Percentiles rank a stretch among this genome's conserved stretches.
Conservation (phyloP, 2,888 invertebrate genomes). For the Oithona nana region DNA sequence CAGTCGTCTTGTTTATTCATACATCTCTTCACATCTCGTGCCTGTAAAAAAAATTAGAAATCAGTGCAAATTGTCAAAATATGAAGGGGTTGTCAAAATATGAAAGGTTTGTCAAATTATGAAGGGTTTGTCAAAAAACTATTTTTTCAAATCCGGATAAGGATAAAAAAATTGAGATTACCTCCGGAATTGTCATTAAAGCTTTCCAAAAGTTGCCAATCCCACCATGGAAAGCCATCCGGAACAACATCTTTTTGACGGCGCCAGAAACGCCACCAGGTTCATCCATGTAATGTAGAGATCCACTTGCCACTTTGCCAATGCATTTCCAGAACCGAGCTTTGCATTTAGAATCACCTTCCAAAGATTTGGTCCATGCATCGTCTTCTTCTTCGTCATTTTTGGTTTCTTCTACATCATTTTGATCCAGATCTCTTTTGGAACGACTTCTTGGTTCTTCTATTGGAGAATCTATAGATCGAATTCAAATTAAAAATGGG, state of each 20-base stretch:
- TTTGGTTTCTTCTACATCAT: neutral
- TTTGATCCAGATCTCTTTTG: neutral
- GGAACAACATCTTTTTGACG: constrained; percentile 9
- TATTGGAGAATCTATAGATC: no score
- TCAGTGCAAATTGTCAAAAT: no score
- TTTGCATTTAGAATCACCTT: constrained; percentile 1
- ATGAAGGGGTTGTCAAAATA: no score
- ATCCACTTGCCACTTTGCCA: neutral
- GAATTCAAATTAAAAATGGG: neutral
- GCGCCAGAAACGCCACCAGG: constrained; percentile 6
- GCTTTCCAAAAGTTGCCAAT: constrained; percentile 7
- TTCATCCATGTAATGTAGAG: constrained; percentile 7
- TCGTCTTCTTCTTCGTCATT: neutral
- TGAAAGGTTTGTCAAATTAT: no score
- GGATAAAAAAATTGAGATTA: neutral
- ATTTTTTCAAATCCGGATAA: neutral
- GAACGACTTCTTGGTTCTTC: neutral
- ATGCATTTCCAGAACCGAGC: constrained; percentile 10
- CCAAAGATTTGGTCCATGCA: neutral
- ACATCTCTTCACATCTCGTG: no score
- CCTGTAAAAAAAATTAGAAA: neutral
- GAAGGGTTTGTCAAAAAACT: neutral
- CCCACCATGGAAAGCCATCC: constrained; percentile 14
- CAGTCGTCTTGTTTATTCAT: neutral
- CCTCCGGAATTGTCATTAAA: constrained; percentile 13